Evolutionary conservation across 2,113 vertebrate species (phyloP).

Genomic region (Phaethornis superciliosus): DNA sequence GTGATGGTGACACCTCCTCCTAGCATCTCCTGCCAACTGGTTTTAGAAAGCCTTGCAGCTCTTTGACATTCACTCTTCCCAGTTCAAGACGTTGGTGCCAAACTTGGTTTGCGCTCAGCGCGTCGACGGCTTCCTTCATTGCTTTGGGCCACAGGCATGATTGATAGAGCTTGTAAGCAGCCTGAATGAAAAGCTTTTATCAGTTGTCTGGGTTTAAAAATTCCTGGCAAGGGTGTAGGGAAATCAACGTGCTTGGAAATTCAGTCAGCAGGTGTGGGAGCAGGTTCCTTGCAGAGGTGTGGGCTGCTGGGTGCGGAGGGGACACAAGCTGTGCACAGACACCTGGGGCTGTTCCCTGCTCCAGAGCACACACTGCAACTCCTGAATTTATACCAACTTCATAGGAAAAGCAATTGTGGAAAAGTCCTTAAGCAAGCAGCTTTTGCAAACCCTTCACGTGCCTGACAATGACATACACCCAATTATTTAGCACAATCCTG

Average conservation of each 20-base stretch:
- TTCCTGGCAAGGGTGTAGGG: background rate
- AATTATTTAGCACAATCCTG: background rate
- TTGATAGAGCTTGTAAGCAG: background rate
- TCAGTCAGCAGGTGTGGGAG: background rate
- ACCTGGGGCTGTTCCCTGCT: background rate
- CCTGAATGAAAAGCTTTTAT: background rate
- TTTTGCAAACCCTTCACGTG: background rate
- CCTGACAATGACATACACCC: background rate
- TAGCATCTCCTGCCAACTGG: background rate
- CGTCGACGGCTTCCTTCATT: background rate
- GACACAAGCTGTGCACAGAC: accelerated
- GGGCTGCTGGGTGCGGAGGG: background rate
- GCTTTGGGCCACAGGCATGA: background rate
- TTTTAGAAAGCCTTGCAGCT: background rate
- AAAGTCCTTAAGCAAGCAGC: background rate
- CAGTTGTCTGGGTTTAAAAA: background rate
- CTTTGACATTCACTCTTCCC: background rate
- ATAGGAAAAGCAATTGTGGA: background rate
- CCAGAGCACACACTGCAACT: background rate
- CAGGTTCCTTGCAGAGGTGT: background rate
- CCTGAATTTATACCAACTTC: background rate
- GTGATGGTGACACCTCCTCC: background rate
- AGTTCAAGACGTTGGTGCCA: background rate
- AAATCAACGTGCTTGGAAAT: accelerated
- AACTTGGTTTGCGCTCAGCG: background rate